These are phyloP conservation scores for Saxidomus purpurata DNA, from an alignment of 1,140 invertebrate genomes.

Conservation along the genomic window DNA sequence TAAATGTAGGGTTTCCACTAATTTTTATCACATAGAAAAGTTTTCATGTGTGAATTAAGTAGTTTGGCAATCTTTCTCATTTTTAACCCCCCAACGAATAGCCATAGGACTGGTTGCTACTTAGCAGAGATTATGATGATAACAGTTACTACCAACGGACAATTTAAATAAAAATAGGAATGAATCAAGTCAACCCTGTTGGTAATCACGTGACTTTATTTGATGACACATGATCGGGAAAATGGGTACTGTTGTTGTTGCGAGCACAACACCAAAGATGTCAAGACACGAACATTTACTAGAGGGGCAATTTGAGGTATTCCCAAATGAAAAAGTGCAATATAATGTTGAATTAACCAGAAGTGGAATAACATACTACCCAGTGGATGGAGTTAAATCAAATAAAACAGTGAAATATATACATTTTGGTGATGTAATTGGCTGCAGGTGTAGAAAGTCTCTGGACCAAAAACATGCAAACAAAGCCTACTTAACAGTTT, in stretches of 20 bases:
- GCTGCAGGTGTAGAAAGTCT: conserved; percentile 60
- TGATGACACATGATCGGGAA: conserved; percentile 63
- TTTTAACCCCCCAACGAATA: too few relatives aligned
- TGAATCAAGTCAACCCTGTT: conserved; percentile 30
- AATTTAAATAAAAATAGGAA: too few relatives aligned
- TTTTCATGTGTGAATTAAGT: too few relatives aligned
- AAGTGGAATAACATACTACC: conserved; percentile 60
- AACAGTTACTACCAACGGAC: too few relatives aligned
- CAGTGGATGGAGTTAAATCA: conserved; percentile 25
- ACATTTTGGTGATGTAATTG: conserved; percentile 68
- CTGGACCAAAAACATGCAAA: conserved; percentile 60
- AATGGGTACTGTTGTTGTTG: conserved; percentile 63
- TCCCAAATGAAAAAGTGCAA: conserved; percentile 57
- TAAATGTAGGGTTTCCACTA: too few relatives aligned
- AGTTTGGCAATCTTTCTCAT: too few relatives aligned
- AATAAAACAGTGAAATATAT: conserved; percentile 63
- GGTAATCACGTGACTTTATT: conserved; percentile 44
- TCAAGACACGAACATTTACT: conserved; percentile 55
- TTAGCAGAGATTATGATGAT: too few relatives aligned
- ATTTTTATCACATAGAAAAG: too few relatives aligned
- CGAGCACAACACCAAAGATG: conserved; percentile 30
- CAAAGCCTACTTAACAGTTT: conserved; percentile 63
- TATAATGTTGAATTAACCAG: conserved; percentile 52
- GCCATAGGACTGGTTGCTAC: too few relatives aligned
- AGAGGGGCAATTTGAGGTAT: conserved; percentile 62